These are phyloP conservation scores for Drosophila tripunctata DNA, from an alignment of 2,888 invertebrate genomes.

Conservation along the genomic window DNA sequence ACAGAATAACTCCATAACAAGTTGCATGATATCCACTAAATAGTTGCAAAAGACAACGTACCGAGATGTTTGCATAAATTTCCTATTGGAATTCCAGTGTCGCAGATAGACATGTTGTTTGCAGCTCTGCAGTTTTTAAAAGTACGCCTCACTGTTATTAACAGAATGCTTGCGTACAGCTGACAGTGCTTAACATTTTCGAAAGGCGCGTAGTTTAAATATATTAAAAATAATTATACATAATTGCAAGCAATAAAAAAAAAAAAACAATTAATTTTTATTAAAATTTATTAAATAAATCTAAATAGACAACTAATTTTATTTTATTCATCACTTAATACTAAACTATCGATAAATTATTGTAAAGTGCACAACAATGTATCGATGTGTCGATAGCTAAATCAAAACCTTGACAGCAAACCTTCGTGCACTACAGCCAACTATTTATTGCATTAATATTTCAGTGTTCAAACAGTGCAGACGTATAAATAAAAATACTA, in stretches of 20 bases:
- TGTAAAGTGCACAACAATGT: neutral
- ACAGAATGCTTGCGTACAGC: neutral
- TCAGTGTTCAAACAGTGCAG: conserved; percentile 31
- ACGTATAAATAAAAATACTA: conserved; percentile 9
- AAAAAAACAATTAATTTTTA: neutral
- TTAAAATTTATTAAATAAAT: too few species aligned
- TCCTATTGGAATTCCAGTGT: too few species aligned
- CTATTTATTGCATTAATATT: conserved; percentile 11
- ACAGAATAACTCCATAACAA: neutral
- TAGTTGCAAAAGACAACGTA: too few species aligned
- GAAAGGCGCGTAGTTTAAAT: neutral
- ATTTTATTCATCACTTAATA: too few species aligned
- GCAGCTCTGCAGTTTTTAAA: neutral
- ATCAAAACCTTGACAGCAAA: neutral
- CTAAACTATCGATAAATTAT: neutral
- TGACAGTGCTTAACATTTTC: neutral
- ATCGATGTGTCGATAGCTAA: neutral
- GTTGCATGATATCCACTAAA: too few species aligned
- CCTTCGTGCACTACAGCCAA: neutral
- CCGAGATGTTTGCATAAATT: too few species aligned
- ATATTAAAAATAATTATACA: neutral
- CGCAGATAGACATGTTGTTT: neutral
- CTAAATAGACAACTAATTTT: too few species aligned
- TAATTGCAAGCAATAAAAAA: too few species aligned
- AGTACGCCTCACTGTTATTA: too few species aligned